phyloP scores from a whole-genome alignment of 2,888 invertebrate genomes.

The Bedellia somnulentella region DNA sequence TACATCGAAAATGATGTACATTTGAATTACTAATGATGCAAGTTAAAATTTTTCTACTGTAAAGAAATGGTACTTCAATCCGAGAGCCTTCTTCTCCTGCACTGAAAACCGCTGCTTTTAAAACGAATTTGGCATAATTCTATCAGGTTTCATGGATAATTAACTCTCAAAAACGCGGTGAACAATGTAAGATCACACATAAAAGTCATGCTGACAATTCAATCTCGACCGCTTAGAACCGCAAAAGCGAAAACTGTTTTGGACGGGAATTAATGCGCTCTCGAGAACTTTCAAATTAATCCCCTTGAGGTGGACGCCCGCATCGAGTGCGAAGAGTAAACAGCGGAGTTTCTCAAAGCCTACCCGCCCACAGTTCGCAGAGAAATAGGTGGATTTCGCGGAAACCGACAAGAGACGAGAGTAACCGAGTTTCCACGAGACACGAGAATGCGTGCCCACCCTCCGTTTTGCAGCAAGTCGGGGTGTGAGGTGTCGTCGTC shows the following conservation, averaged over 20 bases:
- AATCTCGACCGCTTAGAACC: conserved; percentile 21
- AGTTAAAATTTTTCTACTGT: too few species aligned
- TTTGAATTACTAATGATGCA: too few species aligned
- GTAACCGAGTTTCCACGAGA: conserved; percentile 18
- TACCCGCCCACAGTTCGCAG: conserved; percentile 22
- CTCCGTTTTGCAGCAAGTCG: conserved; percentile 22
- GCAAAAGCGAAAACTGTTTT: too few species aligned
- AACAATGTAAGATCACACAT: too few species aligned
- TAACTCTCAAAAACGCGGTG: too few species aligned
- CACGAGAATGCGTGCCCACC: conserved; percentile 28
- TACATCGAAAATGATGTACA: too few species aligned
- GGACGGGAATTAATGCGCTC: conserved; percentile 34
- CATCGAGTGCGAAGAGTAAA: conserved; percentile 31
- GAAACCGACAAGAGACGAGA: conserved; percentile 21
- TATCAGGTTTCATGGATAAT: too few species aligned
- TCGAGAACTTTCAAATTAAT: conserved; percentile 42
- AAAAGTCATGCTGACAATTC: conserved; percentile 21
- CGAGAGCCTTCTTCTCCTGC: too few species aligned
- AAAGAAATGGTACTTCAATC: too few species aligned
- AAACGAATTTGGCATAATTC: too few species aligned
- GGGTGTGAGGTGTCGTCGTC: conserved; percentile 45
- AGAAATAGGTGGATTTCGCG: conserved; percentile 28
- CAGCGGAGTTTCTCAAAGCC: conserved; percentile 20
- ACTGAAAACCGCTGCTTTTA: too few species aligned
- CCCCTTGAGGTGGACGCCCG: conserved; percentile 36